Percentiles rank a stretch among this genome's conserved stretches.
Conservation (phyloP, 53 echinoderm and acorn worm genomes). For the Henricia sp. region DNA sequence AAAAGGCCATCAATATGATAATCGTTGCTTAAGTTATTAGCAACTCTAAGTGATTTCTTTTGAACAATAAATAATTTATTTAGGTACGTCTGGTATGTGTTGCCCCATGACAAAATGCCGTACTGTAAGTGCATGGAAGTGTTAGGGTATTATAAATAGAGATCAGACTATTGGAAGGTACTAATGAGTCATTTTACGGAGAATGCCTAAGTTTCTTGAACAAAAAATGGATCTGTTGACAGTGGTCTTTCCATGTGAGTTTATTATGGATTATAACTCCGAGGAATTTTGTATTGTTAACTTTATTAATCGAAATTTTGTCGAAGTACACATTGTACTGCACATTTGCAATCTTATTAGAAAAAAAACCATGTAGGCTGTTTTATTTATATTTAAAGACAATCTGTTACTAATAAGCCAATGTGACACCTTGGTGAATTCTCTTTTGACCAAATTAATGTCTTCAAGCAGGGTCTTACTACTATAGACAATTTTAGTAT, state of each 20-base stretch:
- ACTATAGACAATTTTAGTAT: not conserved
- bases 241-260: not conserved
- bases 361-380: no score
- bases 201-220: not conserved
- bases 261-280: not conserved
- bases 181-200: no score
- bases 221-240: not conserved
- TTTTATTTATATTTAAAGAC: not conserved
- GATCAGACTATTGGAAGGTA: no score
- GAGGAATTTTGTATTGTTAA: not conserved
- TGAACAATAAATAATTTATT: not conserved
- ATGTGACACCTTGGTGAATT: not conserved
- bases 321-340: not conserved
- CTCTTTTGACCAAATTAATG: not conserved
- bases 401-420: not conserved
- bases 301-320: not conserved
- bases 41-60: slow-evolving; percentile 5
- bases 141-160: not conserved
- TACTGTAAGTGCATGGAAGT: not conserved
- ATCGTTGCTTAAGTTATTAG: not conserved
- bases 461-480: not conserved
- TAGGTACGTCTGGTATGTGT: not conserved
- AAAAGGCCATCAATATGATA: not conserved
- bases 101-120: not conserved
- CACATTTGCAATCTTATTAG: not conserved